A percentile compares a stretch with the other conserved stretches of the same genome.
These are phyloP conservation scores for Trogon surrucura DNA, from an alignment of 2,113 vertebrate species.

Conservation along the genomic window DNA sequence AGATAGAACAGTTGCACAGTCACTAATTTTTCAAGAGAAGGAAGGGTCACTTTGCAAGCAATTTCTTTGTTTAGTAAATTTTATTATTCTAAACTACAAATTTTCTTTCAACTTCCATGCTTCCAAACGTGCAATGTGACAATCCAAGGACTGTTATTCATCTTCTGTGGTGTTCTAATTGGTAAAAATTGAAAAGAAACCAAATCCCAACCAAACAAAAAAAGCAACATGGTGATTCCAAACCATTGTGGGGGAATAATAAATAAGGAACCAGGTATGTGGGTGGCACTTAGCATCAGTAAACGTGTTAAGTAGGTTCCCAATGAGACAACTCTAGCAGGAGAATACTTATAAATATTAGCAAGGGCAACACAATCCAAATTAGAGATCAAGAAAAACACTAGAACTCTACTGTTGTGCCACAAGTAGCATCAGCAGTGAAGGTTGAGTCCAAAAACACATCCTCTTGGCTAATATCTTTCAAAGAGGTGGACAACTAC, in stretches of 20 bases:
- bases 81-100: background rate
- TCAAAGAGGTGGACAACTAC: background rate
- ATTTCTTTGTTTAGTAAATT: background rate
- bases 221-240: background rate
- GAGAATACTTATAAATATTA: background rate
- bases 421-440: background rate
- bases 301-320: background rate
- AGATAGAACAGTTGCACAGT: slow-evolving; percentile 21
- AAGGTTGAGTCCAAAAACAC: background rate
- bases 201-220: background rate
- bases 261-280: background rate
- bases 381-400: background rate
- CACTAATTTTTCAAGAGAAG: background rate
- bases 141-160: background rate
- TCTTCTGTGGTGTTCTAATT: background rate
- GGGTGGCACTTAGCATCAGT: background rate
- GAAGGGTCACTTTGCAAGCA: slow-evolving; percentile 22
- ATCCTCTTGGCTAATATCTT: background rate
- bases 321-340: background rate
- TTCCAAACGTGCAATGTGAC: background rate
- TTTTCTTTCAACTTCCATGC: background rate
- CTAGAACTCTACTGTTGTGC: background rate
- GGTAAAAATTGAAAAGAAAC: background rate
- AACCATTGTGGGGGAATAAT: rapidly evolving
- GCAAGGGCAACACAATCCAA: background rate